Conservation (phyloP, 2,888 invertebrate species). For the Idaea biselata region DNA sequence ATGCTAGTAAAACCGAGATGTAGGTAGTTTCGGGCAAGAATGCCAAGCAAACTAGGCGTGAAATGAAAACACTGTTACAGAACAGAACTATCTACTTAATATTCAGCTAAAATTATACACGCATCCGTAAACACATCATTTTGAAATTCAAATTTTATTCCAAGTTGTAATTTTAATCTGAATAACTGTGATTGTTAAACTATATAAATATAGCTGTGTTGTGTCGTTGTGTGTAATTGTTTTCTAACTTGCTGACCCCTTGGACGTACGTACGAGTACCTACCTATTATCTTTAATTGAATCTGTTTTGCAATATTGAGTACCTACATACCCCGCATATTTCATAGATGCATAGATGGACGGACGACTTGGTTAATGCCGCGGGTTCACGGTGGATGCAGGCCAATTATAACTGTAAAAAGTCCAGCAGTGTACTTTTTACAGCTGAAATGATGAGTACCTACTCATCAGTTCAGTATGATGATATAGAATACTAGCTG, state of each 20-base stretch:
- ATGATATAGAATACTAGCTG: no score
- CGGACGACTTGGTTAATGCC: no score
- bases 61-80: neutral
- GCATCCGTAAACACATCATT: neutral
- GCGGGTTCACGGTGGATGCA: no score
- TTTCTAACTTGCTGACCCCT: neutral
- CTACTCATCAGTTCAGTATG: no score
- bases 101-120: neutral
- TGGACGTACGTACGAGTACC: neutral
- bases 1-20: no score
- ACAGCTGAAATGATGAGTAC: no score
- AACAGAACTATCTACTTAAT: neutral
- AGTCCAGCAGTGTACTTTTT: no score
- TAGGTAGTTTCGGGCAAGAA: neutral
- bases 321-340: no score
- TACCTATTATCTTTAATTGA: neutral
- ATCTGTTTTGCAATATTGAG: no score
- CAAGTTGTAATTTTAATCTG: neutral
- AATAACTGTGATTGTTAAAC: neutral
- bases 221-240: neutral
- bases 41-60: neutral
- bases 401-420: no score
- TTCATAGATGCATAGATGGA: no score
- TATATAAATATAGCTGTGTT: neutral
- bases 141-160: neutral